Conservation (phyloP, 2,888 invertebrate genomes). For the Philopedon plagiatum region DNA sequence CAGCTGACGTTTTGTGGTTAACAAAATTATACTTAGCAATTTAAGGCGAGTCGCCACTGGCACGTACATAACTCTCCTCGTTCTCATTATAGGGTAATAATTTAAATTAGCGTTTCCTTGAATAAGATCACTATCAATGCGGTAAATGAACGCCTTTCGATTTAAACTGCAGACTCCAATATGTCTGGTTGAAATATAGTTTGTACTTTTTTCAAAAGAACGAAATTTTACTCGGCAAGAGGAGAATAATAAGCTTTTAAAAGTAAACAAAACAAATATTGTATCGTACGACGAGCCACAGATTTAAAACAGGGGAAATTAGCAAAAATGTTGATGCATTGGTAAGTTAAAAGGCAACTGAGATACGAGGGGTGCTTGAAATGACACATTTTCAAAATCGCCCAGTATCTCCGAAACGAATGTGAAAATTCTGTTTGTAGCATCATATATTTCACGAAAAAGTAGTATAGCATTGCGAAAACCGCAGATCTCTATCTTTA, state of each 20-base stretch:
- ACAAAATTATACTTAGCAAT: too few species aligned
- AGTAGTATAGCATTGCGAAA: too few species aligned
- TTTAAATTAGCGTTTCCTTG: slow-evolving; percentile 48
- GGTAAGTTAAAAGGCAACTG: too few species aligned
- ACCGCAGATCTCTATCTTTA: too few species aligned
- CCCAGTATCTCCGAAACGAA: too few species aligned
- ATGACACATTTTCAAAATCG: too few species aligned
- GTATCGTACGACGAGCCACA: not conserved
- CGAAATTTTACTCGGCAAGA: slow-evolving; percentile 19
- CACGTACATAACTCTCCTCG: slow-evolving; percentile 30
- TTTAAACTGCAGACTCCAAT: slow-evolving; percentile 50
- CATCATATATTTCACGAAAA: too few species aligned
- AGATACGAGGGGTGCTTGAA: too few species aligned
- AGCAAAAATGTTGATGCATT: too few species aligned
- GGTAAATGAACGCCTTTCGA: slow-evolving; percentile 50
- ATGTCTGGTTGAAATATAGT: slow-evolving; percentile 48
- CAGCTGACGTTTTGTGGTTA: too few species aligned
- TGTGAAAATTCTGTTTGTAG: too few species aligned
- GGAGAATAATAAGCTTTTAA: not conserved
- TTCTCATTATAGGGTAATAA: slow-evolving; percentile 42
- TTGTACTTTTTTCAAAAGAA: slow-evolving; percentile 29
- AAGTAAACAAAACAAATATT: not conserved
- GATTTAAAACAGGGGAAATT: too few species aligned
- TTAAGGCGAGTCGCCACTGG: slow-evolving; percentile 18
- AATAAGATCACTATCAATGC: slow-evolving; percentile 49